Percentiles rank a stretch among this genome's conserved stretches.
Evolutionary conservation across 2,888 invertebrate genomes (phyloP).

Genomic region (Nephrocerus scutellatus): DNA sequence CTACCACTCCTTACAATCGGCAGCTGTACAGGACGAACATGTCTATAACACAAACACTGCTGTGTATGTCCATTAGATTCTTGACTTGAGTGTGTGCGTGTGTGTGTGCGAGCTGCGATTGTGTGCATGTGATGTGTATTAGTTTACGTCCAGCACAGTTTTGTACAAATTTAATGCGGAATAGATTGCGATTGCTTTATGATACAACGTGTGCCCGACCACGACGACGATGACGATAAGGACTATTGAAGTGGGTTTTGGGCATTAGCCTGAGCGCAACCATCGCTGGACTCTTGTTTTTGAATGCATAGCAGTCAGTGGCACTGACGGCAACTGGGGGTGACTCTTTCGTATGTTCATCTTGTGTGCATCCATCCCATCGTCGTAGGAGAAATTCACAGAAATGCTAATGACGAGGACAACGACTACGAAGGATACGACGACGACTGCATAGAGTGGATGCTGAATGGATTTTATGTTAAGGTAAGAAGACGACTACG

Average conservation of each 20-base stretch:
- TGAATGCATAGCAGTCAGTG: conserved; percentile 6
- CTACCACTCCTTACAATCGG: no score
- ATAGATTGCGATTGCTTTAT: conserved; percentile 25
- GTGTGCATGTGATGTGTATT: conserved; percentile 18
- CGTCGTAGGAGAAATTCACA: no score
- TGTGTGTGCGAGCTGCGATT: background rate
- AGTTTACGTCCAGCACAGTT: background rate
- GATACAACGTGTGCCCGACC: conserved; percentile 18
- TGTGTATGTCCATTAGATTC: no score
- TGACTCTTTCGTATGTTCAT: conserved; percentile 12
- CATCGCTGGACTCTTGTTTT: background rate
- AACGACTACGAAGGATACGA: no score
- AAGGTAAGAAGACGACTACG: no score
- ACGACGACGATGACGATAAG: conserved; percentile 12
- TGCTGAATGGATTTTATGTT: no score
- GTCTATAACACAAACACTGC: no score
- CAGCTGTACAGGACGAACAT: no score
- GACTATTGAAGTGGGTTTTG: conserved; percentile 10
- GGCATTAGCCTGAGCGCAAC: background rate
- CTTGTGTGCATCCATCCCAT: conserved; percentile 4
- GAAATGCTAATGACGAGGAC: no score
- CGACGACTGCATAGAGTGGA: no score
- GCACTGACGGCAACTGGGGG: conserved; percentile 1
- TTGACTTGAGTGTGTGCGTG: conserved; percentile 1
- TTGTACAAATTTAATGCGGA: conserved; percentile 26